Evolutionary conservation across 1,140 invertebrate genomes (phyloP), one percentile per base, ranked within the genome.

Genomic region (Drusus annulatus): DNA sequence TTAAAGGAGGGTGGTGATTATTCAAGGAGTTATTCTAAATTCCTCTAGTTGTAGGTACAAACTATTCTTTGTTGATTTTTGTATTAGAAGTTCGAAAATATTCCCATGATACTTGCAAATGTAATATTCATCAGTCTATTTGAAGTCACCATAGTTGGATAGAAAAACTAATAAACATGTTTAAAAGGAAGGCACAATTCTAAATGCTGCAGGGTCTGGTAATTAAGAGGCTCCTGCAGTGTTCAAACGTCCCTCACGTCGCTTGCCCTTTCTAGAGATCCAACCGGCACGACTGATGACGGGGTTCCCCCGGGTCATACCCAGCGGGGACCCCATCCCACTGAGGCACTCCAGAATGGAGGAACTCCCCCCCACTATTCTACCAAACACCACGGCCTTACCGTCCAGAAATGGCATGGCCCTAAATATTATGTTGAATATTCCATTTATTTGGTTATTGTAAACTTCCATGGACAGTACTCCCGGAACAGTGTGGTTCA

Each of bases 351-450:
- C 62, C 36, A 80, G 36, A 5, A 74, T 63, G 19, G 45, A 19
- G 0, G 62, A 63, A 65, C 31, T 80, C 10, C 78, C 78, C 7
- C 19, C 23, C 15, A 80, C 62, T 23, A 80, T 74, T 76, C 89
- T 85, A n/a, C 89, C 89, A 81, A 90, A 90, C 5, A 90, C 89
- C 0, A 88, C 86, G 62, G 89, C 84, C 77, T 87, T 89, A 1
- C 86, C 87, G 76, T 90, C 86, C 25, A 90, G 86, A 68, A 89
- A 87, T 15, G 88, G 86, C 68, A 90, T 82, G 3, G 89, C 88
- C 63, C 89, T 90, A 79, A 90, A 90, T 71, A 88, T 87, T 5
- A 90, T 88, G 81, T 90, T 90, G 76, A 89, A 89, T 45, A 88
- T 88, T 2, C 88, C 89, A 21, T 80, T 85, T 16, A 78, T 78